Percentiles rank a stretch among this genome's conserved stretches.
Evolutionary conservation across 2,797 vertebrate genomes (phyloP).

Genomic region (Rousettus madagascariensis): DNA sequence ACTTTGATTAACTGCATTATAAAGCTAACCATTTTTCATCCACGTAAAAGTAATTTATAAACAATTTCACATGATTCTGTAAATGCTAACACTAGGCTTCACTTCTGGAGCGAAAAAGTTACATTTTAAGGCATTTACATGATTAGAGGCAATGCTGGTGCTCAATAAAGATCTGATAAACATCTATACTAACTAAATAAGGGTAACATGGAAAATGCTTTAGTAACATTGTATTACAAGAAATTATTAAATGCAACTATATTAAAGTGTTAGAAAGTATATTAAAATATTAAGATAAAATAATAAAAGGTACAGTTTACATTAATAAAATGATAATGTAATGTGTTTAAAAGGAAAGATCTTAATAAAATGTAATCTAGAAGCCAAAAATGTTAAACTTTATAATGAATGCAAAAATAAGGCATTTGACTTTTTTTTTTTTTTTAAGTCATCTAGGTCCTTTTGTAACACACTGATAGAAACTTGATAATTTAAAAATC

Average conservation of each 20-base stretch:
- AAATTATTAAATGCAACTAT: constrained; percentile 11
- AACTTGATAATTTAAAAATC: background rate
- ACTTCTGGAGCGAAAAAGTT: background rate
- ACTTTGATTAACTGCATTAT: background rate
- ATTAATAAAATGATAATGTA: constrained; percentile 11
- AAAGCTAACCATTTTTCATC: constrained; percentile 4
- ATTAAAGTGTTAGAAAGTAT: background rate
- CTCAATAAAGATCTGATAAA: constrained; percentile 36
- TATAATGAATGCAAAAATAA: constrained; percentile 15
- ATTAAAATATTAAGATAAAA: constrained; percentile 25
- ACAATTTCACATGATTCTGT: background rate
- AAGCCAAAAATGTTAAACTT: constrained; percentile 36
- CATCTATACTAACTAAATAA: background rate
- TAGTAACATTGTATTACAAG: background rate
- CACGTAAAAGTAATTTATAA: background rate
- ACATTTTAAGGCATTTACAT: background rate
- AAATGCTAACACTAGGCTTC: constrained; percentile 6
- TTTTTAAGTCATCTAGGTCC: background rate
- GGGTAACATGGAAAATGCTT: background rate
- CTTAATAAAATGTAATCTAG: constrained; percentile 10
- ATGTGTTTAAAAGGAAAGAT: background rate
- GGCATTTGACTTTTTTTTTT: background rate
- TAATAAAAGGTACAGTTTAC: background rate
- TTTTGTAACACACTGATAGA: background rate
- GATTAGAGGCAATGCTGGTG: background rate